These are phyloP conservation scores for Stichopus chloronotus DNA, from an alignment of 35 echinoderm and acorn worm species.

Conservation along the genomic window DNA sequence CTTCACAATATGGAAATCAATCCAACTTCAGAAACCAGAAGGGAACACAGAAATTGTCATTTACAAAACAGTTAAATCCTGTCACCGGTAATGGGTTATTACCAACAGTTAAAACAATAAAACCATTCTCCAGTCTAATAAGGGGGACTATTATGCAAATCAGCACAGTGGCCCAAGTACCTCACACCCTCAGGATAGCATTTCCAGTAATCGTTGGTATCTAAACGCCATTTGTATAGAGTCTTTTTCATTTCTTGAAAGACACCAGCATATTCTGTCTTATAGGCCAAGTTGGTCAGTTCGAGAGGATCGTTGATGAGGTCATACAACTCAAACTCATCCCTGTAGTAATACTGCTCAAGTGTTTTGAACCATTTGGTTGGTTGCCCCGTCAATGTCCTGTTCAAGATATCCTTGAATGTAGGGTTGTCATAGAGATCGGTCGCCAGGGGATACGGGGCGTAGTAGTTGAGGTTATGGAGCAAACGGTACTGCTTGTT, in stretches of 20 bases:
- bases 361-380: conserved; percentile 96
- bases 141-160: conserved; percentile 34
- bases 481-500: conserved; percentile 82
- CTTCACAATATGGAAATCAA: too few relatives aligned
- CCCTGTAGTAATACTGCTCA: conserved; percentile 88
- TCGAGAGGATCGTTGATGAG: conserved; percentile 81
- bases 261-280: conserved; percentile 39
- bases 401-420: conserved; percentile 88
- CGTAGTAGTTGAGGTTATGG: conserved; percentile 90
- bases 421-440: conserved; percentile 83
- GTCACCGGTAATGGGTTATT: too few relatives aligned
- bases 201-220: conserved; percentile 81
- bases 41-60: too few relatives aligned
- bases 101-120: too few relatives aligned
- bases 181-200: conserved; percentile 84
- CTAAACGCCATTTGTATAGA: conserved; percentile 73
- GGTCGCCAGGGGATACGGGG: conserved; percentile 88
- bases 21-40: too few relatives aligned
- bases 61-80: too few relatives aligned
- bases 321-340: conserved; percentile 93
- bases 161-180: conserved; percentile 15
- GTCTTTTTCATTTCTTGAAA: conserved; percentile 68
- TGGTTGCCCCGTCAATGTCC: conserved; percentile 64
- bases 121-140: neutral
- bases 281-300: conserved; percentile 72